phyloP scores from a whole-genome alignment of 2,797 vertebrate genomes.

The Micropoecilia bifurca region DNA sequence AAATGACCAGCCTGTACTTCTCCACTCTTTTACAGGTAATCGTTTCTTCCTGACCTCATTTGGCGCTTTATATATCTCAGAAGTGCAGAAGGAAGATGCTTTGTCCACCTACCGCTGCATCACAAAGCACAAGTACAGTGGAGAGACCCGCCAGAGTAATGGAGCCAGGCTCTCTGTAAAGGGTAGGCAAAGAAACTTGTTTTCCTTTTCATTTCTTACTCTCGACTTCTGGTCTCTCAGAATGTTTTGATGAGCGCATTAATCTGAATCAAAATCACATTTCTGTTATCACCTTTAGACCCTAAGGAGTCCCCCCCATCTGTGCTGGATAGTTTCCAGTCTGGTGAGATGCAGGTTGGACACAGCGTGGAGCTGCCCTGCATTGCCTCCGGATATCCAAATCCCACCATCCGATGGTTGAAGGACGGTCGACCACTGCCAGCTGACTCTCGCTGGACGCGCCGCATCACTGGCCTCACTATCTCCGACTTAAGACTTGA shows the following conservation, averaged over 20 bases:
- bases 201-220: neutral
- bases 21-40: constrained; percentile 85
- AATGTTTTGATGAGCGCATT: neutral
- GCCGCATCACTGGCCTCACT: constrained; percentile 91
- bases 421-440: constrained; percentile 94
- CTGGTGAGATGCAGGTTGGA: constrained; percentile 90
- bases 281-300: constrained; percentile 73
- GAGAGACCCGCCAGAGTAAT: constrained; percentile 98
- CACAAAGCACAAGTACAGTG: constrained; percentile 98
- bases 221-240: constrained; percentile 4
- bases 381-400: constrained; percentile 94
- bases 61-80: constrained; percentile 96
- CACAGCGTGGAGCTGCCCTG: constrained; percentile 92
- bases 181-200: constrained; percentile 74
- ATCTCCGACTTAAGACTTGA: constrained; percentile 92
- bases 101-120: constrained; percentile 99
- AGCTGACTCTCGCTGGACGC: constrained; percentile 91
- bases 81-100: constrained; percentile 98
- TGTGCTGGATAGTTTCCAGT: constrained; percentile 95
- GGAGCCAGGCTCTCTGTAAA: constrained; percentile 96
- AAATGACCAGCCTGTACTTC: constrained; percentile 7
- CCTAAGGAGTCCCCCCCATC: constrained; percentile 94
- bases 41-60: constrained; percentile 96
- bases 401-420: constrained; percentile 94
- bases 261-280: neutral